Evolutionary conservation across 1,140 invertebrate species (phyloP), one percentile per base, ranked within the genome.

Genomic region (Aphelenchoides besseyi): DNA sequence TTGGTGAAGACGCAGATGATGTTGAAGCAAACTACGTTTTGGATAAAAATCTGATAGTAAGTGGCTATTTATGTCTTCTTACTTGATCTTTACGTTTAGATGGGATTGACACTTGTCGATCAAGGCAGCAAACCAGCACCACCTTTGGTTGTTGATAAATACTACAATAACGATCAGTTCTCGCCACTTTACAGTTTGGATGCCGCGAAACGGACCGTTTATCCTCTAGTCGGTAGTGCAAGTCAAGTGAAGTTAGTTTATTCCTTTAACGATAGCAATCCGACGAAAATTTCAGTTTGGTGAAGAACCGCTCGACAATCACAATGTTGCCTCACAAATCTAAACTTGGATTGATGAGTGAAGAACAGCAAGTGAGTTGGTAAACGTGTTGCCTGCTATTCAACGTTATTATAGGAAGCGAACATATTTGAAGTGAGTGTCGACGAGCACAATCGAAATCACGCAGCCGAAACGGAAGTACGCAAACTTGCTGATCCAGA

Each of bases 1-100:
- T 84, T 8, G 82, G 82, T 33, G 83, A 83, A 59, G 81, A 82
- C 68, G 82, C 85, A 41, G 82, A 83, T 59, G 82, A 82, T 55
- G 69, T 80, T 28, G 79, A 80, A 63, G 79, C 74, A 59, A 82
- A 82, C 52, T 82, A 81, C 57, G 74, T 82, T 26, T 76, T 82
- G 36, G 80, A 82, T 62, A 83, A 80, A 59, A 82, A 82, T 66
- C 54, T n/a, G n/a, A n/a, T n/a, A 81, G 5, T 78, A 79, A 23
- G 72, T 78, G 55, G 9, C 32, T 54, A 32, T 53, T 48, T 35
- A 36, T 59, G 35, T 16, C 8, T 77, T 69, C 53, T 54, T 30
- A 30, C 41, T 26, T 37, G 16, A 30, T 68, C n/a, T n/a, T n/a
- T n/a, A n/a, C n/a, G n/a, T 77, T 53, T 29, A 72, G 57, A 80